Base-by-base conservation (phyloP, 2,888 invertebrate species). In the Lasius fuliginosus region DNA sequence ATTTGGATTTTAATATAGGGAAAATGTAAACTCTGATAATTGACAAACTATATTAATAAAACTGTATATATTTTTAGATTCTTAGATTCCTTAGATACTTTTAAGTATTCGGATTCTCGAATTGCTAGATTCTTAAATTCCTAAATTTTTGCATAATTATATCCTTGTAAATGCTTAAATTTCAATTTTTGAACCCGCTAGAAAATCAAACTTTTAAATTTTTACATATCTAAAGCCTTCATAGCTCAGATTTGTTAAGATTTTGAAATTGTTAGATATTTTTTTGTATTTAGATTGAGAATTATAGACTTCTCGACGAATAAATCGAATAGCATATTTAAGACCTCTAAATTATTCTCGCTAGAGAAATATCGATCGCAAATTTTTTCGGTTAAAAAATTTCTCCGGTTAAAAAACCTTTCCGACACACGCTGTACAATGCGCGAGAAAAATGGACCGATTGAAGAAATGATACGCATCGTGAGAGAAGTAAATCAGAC, bases 401-500 rank as follows among this genome's bases (percentile, higher is more conserved):
- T 46, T 46, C 15, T 1, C 33, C 76, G 65, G 56, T 58, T 46
- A 36, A 33, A 40, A 40, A 58, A 40, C 74, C 53, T 83, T 89
- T 79, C 58, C 82, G 77, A 83, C 36, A 85, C 33, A 42, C 36
- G 46, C 64, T 77, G 69, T 42, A 76, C 65, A 85, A 85, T 75
- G 74, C 36, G 79, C 81, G 84, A 88, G 82, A 73, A 49, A 84
- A 89, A 81, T 64, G 56, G 82, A 90, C 11, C 82, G 60, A 85
- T 85, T 60, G 42, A 18, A 79, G 69, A 79, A 84, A 88, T 68
- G 33, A 42, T 84, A 23, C 5, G 40, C 62, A 62, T 8, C 40
- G 3, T 27, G 46, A 69, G 8, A 75, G 46, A 23, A 64, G 3
- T 49, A 56, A 75, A 64, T 53, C 53, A 33, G 49, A n/a, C 12